A percentile compares a stretch with the other conserved stretches of the same genome.
These are phyloP conservation scores for Aurelia coerulea DNA, from an alignment of 30 jellyfish, hydroid and myxozoan species.

Conservation along the genomic window DNA sequence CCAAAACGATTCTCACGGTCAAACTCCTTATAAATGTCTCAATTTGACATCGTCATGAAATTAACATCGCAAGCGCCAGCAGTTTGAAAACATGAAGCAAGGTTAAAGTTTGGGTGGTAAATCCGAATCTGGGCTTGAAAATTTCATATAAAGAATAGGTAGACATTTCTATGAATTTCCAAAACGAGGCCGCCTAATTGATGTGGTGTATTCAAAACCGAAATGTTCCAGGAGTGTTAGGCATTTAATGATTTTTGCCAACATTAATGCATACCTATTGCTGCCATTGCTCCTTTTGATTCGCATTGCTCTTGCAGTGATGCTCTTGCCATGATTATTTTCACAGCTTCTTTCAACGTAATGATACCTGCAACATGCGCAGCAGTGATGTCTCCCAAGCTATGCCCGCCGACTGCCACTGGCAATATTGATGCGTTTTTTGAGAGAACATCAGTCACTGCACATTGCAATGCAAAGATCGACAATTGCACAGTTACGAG, in stretches of 20 bases:
- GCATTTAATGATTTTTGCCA: neutral
- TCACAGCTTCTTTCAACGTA: slow-evolving; percentile 55
- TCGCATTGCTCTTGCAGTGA: slow-evolving; percentile 63
- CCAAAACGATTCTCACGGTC: too few relatives aligned
- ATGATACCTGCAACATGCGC: slow-evolving; percentile 64
- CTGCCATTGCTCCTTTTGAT: slow-evolving; percentile 77
- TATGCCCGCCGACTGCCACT: slow-evolving; percentile 73
- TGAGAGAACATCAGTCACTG: slow-evolving; percentile 50
- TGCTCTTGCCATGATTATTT: slow-evolving; percentile 76
- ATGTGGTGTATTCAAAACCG: too few relatives aligned
- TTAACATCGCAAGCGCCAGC: too few relatives aligned
- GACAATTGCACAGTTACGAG: slow-evolving; percentile 73
- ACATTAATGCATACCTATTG: slow-evolving; percentile 35
- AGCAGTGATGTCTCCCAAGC: slow-evolving; percentile 83
- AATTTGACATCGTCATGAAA: too few relatives aligned
- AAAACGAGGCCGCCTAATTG: too few relatives aligned
- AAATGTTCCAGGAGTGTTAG: too few relatives aligned
- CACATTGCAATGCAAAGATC: slow-evolving; percentile 69
- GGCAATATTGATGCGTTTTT: slow-evolving; percentile 53
- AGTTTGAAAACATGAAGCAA: too few relatives aligned
- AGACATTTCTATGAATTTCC: too few relatives aligned
- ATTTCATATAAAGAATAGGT: too few relatives aligned
- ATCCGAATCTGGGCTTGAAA: too few relatives aligned
- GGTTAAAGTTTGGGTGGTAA: too few relatives aligned
- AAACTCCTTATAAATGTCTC: too few relatives aligned